phyloP scores from a whole-genome alignment of 2,888 invertebrate genomes.

The Cheilosia variabilis region DNA sequence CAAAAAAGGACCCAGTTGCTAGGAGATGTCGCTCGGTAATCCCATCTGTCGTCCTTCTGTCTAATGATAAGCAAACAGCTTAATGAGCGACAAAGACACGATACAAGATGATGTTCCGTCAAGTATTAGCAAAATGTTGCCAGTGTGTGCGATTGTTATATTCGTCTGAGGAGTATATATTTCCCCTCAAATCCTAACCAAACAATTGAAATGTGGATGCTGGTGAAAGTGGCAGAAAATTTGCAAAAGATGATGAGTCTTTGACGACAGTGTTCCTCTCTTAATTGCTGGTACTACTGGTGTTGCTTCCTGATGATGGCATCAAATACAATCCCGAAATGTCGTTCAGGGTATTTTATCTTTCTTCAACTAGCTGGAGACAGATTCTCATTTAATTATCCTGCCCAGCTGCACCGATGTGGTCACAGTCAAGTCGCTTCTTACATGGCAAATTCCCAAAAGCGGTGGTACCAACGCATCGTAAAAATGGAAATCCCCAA shows the following conservation, averaged over 20 bases:
- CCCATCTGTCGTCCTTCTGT: slow-evolving; percentile 71
- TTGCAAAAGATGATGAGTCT: slow-evolving; percentile 33
- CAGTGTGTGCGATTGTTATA: slow-evolving; percentile 21
- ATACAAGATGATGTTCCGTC: slow-evolving; percentile 44
- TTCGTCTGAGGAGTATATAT: slow-evolving; percentile 8
- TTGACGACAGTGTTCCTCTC: slow-evolving; percentile 18
- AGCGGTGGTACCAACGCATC: neutral
- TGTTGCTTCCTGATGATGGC: neutral
- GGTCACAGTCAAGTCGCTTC: neutral
- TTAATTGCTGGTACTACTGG: slow-evolving; percentile 25
- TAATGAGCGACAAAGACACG: slow-evolving; percentile 70
- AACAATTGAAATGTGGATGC: slow-evolving; percentile 40
- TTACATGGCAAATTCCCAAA: neutral
- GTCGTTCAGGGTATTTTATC: neutral
- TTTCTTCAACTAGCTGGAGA: neutral
- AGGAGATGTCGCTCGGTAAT: slow-evolving; percentile 65
- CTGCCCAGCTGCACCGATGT: neutral
- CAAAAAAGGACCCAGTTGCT: slow-evolving; percentile 52
- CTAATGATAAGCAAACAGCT: slow-evolving; percentile 75
- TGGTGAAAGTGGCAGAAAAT: slow-evolving; percentile 25
- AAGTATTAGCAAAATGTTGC: slow-evolving; percentile 62
- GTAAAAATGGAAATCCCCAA: too few species aligned
- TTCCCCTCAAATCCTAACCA: slow-evolving; percentile 28
- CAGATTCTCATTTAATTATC: neutral
- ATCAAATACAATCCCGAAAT: slow-evolving; percentile 22